A percentile compares a stretch with the other conserved stretches of the same genome.
Evolutionary conservation across 1,140 invertebrate genomes (phyloP).

Genomic region (Chymomyza costata): DNA sequence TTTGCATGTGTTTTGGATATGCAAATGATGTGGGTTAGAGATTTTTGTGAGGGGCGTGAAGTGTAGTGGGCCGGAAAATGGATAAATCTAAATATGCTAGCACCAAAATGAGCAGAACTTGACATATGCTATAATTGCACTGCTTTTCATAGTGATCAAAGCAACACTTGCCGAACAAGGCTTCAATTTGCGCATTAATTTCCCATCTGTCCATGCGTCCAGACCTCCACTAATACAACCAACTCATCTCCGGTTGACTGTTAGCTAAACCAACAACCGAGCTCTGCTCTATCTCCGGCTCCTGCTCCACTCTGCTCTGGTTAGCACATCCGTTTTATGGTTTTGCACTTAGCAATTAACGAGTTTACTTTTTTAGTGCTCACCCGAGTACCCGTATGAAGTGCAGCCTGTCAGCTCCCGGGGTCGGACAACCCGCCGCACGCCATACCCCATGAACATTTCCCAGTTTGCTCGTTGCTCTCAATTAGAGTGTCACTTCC

Average conservation of each 20-base stretch:
- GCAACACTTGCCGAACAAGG: no score
- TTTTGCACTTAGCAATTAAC: constrained; percentile 63
- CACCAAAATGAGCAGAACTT: not conserved
- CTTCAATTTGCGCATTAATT: constrained; percentile 3
- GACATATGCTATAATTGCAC: not conserved
- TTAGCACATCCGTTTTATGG: constrained; percentile 46
- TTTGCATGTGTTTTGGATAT: constrained; percentile 7
- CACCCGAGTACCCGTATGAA: constrained; percentile 37
- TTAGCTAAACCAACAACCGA: not conserved
- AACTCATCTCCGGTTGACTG: not conserved
- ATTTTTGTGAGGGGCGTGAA: no score
- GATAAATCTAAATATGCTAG: constrained; percentile 7
- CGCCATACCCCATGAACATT: no score
- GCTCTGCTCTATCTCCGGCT: not conserved
- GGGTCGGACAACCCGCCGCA: no score
- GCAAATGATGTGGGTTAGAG: no score
- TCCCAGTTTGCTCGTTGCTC: constrained; percentile 39
- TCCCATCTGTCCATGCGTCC: constrained; percentile 1
- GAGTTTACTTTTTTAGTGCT: constrained; percentile 54
- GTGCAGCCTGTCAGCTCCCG: no score
- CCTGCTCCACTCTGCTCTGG: not conserved
- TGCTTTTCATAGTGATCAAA: not conserved
- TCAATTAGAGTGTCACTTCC: constrained; percentile 35
- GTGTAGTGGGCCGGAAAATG: constrained; percentile 9
- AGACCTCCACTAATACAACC: no score